phyloP scores from a whole-genome alignment of 1,140 invertebrate species.

The Melanaphis sacchari region DNA sequence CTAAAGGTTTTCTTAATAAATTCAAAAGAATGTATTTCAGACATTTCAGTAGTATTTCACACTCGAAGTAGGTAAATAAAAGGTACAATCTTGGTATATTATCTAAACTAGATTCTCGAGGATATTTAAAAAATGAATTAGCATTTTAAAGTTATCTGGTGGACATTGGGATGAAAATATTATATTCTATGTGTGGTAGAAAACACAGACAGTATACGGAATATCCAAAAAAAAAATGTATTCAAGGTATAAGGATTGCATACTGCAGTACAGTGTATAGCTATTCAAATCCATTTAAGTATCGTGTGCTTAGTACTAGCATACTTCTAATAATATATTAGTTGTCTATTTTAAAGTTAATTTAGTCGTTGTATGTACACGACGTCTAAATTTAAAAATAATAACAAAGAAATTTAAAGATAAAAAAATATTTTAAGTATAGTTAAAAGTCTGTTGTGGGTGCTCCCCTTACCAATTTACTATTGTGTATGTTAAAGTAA shows the following conservation, averaged over 20 bases:
- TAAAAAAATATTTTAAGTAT: not conserved
- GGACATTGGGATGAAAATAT: not conserved
- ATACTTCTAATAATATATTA: no score
- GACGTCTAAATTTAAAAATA: not conserved
- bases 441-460: not conserved
- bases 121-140: not conserved
- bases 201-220: not conserved
- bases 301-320: no score
- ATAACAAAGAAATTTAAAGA: not conserved
- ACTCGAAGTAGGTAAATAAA: not conserved
- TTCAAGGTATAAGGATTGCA: not conserved
- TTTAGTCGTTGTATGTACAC: not conserved
- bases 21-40: not conserved
- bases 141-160: not conserved
- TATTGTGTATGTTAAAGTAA: not conserved
- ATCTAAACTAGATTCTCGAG: not conserved
- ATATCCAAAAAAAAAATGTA: not conserved
- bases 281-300: not conserved
- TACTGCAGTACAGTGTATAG: no score
- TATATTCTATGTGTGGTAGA: not conserved
- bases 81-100: not conserved
- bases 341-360: no score
- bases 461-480: not conserved
- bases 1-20: not conserved
- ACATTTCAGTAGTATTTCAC: not conserved